Conservation (phyloP, 2,888 invertebrate genomes). For the Chrysomela aeneicollis region DNA sequence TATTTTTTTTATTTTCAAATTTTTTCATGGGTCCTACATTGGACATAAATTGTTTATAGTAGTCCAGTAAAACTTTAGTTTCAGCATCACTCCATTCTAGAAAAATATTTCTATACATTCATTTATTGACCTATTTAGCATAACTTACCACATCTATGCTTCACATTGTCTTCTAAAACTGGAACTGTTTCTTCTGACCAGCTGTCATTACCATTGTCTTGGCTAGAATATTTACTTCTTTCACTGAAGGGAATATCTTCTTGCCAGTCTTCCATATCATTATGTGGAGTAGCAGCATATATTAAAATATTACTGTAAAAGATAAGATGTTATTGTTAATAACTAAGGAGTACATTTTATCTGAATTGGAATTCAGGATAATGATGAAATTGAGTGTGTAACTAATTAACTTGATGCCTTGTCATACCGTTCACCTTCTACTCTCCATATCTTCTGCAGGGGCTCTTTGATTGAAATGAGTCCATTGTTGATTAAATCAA, state of each 20-base stretch:
- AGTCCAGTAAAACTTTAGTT: conserved; percentile 17
- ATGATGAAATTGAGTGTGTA: no score
- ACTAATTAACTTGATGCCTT: no score
- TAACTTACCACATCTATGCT: conserved; percentile 6
- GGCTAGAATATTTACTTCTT: background rate
- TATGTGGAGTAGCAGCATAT: background rate
- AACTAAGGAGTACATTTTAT: background rate
- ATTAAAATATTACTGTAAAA: conserved; percentile 3
- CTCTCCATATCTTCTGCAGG: conserved; percentile 1
- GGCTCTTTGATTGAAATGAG: background rate
- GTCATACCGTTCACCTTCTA: conserved; percentile 4
- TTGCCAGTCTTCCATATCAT: background rate
- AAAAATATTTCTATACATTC: conserved; percentile 7
- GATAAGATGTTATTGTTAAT: background rate
- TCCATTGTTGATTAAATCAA: background rate
- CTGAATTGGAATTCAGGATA: no score
- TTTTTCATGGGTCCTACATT: conserved; percentile 21
- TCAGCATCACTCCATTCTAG: conserved; percentile 16
- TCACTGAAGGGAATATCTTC: background rate
- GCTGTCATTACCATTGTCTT: no score
- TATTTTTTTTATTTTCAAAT: conserved; percentile 36
- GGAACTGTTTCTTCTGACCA: no score
- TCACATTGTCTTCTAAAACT: background rate
- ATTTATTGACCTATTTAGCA: background rate
- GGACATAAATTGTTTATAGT: conserved; percentile 17